These are phyloP conservation scores for Tetranychus piercei DNA, from an alignment of 2,888 invertebrate species.

Conservation along the genomic window DNA sequence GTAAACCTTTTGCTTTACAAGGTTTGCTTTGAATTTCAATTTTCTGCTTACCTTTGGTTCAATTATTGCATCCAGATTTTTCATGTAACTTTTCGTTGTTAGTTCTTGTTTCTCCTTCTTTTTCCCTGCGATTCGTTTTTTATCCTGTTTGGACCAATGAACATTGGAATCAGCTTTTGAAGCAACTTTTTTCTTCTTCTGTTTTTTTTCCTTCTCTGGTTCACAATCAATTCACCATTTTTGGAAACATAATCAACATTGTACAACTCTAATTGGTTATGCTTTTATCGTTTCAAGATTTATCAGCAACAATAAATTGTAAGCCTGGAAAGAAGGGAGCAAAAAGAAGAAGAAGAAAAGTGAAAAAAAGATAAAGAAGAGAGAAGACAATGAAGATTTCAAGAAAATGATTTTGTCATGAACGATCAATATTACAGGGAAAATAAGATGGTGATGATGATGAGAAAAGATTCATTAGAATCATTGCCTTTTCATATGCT, in stretches of 20 bases:
- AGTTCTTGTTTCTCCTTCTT: neutral
- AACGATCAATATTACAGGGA: neutral
- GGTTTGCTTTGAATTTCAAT: neutral
- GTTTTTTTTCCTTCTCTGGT: too few relatives aligned
- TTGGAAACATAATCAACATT: too few relatives aligned
- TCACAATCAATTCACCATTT: too few relatives aligned
- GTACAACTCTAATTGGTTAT: too few relatives aligned
- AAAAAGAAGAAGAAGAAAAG: neutral
- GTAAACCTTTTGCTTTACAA: neutral
- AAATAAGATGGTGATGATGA: neutral
- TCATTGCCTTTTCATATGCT: neutral
- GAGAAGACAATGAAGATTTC: too few relatives aligned
- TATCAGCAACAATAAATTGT: too few relatives aligned
- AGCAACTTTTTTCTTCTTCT: too few relatives aligned
- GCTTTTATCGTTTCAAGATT: too few relatives aligned
- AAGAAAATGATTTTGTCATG: neutral
- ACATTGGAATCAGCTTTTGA: too few relatives aligned
- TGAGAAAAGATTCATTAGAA: neutral
- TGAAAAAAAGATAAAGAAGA: neutral
- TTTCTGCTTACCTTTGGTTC: neutral
- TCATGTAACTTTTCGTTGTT: neutral
- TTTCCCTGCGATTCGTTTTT: neutral
- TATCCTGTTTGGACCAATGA: too few relatives aligned
- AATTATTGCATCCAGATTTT: neutral
- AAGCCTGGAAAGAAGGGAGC: too few relatives aligned